phyloP scores from a whole-genome alignment of 2,797 vertebrate species.

The Silurus aristotelis region DNA sequence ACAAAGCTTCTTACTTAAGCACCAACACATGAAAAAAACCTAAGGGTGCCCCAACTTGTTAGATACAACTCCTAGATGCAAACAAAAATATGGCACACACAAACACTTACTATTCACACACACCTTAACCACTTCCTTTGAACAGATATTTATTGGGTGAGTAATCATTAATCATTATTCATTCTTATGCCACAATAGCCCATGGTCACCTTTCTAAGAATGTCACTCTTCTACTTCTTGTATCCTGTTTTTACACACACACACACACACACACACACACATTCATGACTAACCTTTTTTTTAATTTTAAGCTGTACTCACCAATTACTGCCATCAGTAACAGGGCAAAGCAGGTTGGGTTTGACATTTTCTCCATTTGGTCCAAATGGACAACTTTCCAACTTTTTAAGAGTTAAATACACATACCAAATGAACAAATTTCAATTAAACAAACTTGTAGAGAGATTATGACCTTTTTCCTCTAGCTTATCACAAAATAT shows the following conservation, averaged over 20 bases:
- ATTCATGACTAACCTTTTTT: not conserved
- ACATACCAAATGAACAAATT: not conserved
- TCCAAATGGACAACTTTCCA: not conserved
- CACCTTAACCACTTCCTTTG: not conserved
- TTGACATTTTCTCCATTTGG: constrained; percentile 13
- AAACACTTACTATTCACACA: not conserved
- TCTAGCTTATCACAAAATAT: not conserved
- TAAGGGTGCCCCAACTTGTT: constrained; percentile 21
- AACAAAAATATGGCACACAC: not conserved
- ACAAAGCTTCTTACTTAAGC: not conserved
- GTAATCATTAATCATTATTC: constrained; percentile 29
- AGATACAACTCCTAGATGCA: not conserved
- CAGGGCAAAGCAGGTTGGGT: not conserved
- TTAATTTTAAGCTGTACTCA: constrained; percentile 24
- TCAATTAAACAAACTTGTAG: not conserved
- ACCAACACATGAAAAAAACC: constrained; percentile 7
- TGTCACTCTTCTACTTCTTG: constrained; percentile 24
- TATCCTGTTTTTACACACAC: constrained; percentile 4
- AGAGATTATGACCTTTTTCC: not conserved
- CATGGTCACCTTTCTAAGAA: constrained; percentile 28
- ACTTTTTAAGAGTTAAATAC: not conserved
- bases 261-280: constrained; percentile 1
- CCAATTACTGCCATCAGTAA: constrained; percentile 13
- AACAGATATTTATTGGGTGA: not conserved
- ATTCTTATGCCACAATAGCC: constrained; percentile 14